phyloP scores from a whole-genome alignment of 2,797 vertebrate species.

The Sebastiscus tertius region DNA sequence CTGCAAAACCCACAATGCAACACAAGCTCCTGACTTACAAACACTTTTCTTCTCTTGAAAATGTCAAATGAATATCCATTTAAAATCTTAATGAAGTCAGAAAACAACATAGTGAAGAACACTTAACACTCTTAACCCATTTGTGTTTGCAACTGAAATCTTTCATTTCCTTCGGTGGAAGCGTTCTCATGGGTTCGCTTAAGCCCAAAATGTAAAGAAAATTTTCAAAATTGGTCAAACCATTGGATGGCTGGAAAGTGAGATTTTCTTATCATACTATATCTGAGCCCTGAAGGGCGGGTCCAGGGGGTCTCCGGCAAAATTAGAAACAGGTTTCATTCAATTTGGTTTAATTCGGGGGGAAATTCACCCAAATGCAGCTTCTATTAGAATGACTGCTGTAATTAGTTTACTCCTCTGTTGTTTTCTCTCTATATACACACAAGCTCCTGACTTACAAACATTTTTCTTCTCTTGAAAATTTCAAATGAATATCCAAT shows the following conservation, averaged over 20 bases:
- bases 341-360: conserved; percentile 53
- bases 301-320: conserved; percentile 38
- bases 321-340: conserved; percentile 64
- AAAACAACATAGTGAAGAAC: not conserved
- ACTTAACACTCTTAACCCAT: not conserved
- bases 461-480: not conserved
- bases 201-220: too few species aligned
- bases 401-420: conserved; percentile 33
- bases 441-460: not conserved
- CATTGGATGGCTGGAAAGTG: too few species aligned
- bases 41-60: not conserved
- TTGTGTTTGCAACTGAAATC: too few species aligned
- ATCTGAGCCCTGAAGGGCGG: conserved; percentile 39
- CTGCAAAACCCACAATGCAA: conserved; percentile 56
- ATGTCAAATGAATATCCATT: not conserved
- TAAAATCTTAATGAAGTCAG: not conserved
- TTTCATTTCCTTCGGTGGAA: too few species aligned
- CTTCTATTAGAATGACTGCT: conserved; percentile 35
- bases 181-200: too few species aligned
- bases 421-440: not conserved
- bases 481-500: not conserved
- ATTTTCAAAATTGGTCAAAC: too few species aligned
- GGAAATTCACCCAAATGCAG: conserved; percentile 33
- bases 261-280: too few species aligned
- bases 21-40: not conserved